Conservation (phyloP, 2,888 invertebrate genomes). For the Keiferia lycopersicella region DNA sequence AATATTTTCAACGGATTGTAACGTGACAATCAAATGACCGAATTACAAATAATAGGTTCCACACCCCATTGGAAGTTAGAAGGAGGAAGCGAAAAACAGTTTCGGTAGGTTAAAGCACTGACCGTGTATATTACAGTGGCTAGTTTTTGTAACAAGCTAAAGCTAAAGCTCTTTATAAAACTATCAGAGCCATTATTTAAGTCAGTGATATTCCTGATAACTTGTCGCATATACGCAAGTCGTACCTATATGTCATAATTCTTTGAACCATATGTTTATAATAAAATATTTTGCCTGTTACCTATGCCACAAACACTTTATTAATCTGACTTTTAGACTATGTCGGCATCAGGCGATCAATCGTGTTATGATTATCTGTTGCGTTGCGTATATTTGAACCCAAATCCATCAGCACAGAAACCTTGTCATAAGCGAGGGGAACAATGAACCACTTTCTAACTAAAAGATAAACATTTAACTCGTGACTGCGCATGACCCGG, state of each 20-base stretch:
- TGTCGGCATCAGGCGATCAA: constrained; percentile 61
- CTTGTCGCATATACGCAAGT: too few species aligned
- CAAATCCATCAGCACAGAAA: constrained; percentile 61
- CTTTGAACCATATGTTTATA: neutral
- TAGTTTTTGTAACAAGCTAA: too few species aligned
- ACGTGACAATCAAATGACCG: too few species aligned
- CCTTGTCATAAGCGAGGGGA: constrained; percentile 59
- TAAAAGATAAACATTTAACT: constrained; percentile 46
- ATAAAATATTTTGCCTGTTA: constrained; percentile 30
- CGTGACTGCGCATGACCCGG: constrained; percentile 62
- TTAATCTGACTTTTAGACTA: constrained; percentile 44
- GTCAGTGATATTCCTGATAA: too few species aligned
- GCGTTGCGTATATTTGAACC: constrained; percentile 45
- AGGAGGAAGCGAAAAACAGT: too few species aligned
- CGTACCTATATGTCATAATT: neutral
- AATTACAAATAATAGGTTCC: constrained; percentile 39
- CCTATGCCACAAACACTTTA: constrained; percentile 37
- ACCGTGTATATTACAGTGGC: too few species aligned
- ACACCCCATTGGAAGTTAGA: too few species aligned
- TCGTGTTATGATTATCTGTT: constrained; percentile 70
- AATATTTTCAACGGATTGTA: too few species aligned
- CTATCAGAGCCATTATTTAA: too few species aligned
- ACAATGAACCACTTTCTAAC: constrained; percentile 75
- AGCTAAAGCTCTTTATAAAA: too few species aligned
- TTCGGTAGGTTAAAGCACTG: too few species aligned